phyloP scores from a whole-genome alignment of 2,113 vertebrate species.

The Triplophysa tibetana region DNA sequence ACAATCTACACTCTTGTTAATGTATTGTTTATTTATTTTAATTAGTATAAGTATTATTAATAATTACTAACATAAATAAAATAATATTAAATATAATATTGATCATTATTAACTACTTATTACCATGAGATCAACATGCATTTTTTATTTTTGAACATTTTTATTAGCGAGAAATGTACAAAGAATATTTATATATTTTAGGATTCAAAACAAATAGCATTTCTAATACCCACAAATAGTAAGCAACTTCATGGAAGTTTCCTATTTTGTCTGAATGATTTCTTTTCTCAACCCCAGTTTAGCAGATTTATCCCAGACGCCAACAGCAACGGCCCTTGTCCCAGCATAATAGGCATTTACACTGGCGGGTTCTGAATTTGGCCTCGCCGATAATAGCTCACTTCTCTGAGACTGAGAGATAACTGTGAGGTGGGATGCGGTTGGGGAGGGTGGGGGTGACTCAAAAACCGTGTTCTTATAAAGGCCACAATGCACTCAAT shows the following conservation, averaged over 20 bases:
- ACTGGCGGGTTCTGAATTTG: slow-evolving; percentile 12
- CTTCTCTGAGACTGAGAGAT: slow-evolving; percentile 63
- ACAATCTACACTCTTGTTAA: too few species aligned
- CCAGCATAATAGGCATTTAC: slow-evolving; percentile 47
- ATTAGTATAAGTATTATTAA: too few species aligned
- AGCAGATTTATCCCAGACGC: not conserved
- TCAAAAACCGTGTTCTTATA: slow-evolving; percentile 38
- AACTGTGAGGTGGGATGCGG: slow-evolving; percentile 55
- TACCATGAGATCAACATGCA: too few species aligned
- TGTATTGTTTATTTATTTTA: too few species aligned
- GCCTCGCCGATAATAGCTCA: slow-evolving; percentile 50
- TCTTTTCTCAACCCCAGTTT: not conserved
- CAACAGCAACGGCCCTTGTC: slow-evolving; percentile 7
- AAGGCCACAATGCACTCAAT: slow-evolving; percentile 37
- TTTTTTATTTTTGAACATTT: too few species aligned
- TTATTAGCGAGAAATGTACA: too few species aligned
- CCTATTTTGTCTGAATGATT: not conserved
- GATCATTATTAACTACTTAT: too few species aligned
- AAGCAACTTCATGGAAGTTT: not conserved
- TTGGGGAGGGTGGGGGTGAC: slow-evolving; percentile 29
- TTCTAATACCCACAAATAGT: too few species aligned
- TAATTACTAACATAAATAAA: too few species aligned
- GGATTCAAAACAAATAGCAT: too few species aligned
- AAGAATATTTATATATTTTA: too few species aligned
- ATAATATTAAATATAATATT: too few species aligned